Conservation (phyloP, 2,113 vertebrate species). For the Octodon degus region DNA sequence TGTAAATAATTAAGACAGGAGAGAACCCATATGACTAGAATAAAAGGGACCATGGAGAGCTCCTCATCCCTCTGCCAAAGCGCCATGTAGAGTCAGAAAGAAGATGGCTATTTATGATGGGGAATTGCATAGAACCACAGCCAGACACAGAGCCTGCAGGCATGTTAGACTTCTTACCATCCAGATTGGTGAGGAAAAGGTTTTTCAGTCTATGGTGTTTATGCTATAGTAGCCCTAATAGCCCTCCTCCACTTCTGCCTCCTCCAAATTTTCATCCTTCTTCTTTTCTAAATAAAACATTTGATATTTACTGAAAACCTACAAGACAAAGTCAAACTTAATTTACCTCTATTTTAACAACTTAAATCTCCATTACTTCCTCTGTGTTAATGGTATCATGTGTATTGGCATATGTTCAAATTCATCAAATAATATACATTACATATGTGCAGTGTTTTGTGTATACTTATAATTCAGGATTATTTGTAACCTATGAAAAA, state of each 20-base stretch:
- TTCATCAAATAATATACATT: neutral
- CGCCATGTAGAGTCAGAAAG: neutral
- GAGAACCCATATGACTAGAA: neutral
- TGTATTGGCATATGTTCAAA: neutral
- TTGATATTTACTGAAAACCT: constrained; percentile 30
- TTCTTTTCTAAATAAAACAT: constrained; percentile 9
- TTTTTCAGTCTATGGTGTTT: neutral
- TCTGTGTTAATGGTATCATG: neutral
- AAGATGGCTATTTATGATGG: neutral
- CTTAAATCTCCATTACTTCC: neutral
- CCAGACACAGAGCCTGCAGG: neutral
- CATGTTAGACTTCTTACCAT: neutral
- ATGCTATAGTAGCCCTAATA: no score
- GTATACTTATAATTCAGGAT: neutral
- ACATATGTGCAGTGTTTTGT: neutral
- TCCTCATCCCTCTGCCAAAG: neutral
- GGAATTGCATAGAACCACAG: neutral
- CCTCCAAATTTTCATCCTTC: neutral
- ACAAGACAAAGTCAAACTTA: neutral
- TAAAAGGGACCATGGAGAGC: neutral
- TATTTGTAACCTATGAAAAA: neutral
- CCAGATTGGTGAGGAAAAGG: neutral
- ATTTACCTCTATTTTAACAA: neutral
- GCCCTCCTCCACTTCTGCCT: neutral
- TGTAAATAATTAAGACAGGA: neutral